Base-by-base conservation (phyloP, 2,888 invertebrate species). In the Tricholauxania praeusta region DNA sequence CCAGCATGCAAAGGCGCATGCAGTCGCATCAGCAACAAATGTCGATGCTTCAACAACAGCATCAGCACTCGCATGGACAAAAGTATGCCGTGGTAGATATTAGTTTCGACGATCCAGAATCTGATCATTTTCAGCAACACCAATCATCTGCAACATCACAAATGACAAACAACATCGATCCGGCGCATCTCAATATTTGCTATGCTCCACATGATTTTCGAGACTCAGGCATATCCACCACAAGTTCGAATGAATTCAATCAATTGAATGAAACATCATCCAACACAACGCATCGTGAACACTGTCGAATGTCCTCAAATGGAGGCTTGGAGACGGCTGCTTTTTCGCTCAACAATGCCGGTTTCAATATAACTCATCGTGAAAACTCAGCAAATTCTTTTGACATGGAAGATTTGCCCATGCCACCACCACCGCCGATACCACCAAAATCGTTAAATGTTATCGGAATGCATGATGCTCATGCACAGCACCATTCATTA, bases 11-110 rank as follows among this genome's bases (percentile, higher is more conserved):
- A 0, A 76, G 85, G 3, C 72, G 80, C 1, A 80, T 83, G 1
- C 81, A 84, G 66, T 82, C 83, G 47, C 76, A 77, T 48, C 66
- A 71, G 28, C 80, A 81, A 28, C 80, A 72, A 22, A 39, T 39
- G 6, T 39, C 39, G 10, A 14, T 49, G 39, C 14, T 19, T 32
- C 63, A 63, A 65, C 72, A 75, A 14, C 75, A 70, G 32, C 66
- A 72, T 2, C 72, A 72, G 19, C 66, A 74, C 12, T 76, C 78
- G 48, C 78, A 84, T 48, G 83, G 88, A 65, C 87, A 87, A 65
- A 87, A 87, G 73, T 89, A 88, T 77, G 89, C 87, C 0, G 76
- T 87, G 78, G 88, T 88, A 19, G 89, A 90, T 77, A 89, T 89
- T 4, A 88, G 89, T 78, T 81, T 89, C 75, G 89, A 89, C 59